phyloP scores from a whole-genome alignment of 2,113 vertebrate species.

The Zosterops pallidus region DNA sequence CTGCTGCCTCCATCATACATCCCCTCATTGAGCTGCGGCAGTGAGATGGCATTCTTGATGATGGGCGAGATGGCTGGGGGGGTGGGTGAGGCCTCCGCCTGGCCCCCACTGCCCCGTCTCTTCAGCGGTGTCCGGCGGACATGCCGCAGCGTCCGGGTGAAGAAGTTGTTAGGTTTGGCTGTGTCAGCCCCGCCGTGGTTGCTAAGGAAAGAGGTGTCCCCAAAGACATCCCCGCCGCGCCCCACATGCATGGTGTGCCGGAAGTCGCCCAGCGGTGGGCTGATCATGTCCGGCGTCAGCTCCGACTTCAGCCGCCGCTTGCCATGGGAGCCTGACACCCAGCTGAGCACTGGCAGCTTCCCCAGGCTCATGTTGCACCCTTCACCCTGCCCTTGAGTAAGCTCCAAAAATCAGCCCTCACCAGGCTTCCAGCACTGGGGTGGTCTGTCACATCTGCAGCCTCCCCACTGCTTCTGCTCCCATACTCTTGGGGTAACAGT shows the following conservation, averaged over 20 bases:
- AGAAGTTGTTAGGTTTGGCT: constrained; percentile 78
- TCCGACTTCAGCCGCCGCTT: constrained; percentile 84
- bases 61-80: constrained; percentile 89
- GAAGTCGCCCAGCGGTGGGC: constrained; percentile 90
- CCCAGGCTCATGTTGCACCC: constrained; percentile 85
- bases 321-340: constrained; percentile 84
- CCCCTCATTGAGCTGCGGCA: constrained; percentile 86
- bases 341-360: constrained; percentile 85
- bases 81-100: constrained; percentile 68
- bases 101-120: constrained; percentile 64
- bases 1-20: constrained; percentile 54
- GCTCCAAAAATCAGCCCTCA: background rate
- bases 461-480: constrained; percentile 2
- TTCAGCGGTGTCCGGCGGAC: constrained; percentile 75
- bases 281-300: constrained; percentile 94
- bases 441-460: constrained; percentile 16
- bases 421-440: background rate
- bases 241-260: constrained; percentile 97
- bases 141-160: constrained; percentile 84
- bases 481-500: background rate
- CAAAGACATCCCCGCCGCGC: constrained; percentile 90
- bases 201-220: constrained; percentile 96
- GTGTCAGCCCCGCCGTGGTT: constrained; percentile 79
- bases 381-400: background rate
- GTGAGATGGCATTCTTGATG: constrained; percentile 92